Evolutionary conservation across 2,113 vertebrate species (phyloP).

Genomic region (Cepphus grylle): DNA sequence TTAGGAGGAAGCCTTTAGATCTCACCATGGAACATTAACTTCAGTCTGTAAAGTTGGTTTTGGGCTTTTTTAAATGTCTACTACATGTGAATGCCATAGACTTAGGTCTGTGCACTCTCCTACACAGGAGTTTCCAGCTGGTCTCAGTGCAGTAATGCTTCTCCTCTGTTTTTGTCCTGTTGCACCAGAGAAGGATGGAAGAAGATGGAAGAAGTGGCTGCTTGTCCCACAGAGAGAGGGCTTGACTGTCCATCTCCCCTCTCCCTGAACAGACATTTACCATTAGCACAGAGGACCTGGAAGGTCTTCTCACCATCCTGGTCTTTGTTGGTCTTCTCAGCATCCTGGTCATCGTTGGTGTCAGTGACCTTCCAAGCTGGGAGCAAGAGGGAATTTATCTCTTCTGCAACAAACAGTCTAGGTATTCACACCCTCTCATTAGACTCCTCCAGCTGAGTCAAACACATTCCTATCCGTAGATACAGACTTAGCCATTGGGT

Average conservation of each 20-base stretch:
- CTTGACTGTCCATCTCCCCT: not conserved
- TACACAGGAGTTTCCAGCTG: not conserved
- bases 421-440: not conserved
- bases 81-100: not conserved
- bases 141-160: not conserved
- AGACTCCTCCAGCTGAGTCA: not conserved
- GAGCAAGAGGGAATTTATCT: not conserved
- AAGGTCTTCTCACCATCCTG: not conserved
- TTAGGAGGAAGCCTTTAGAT: not conserved
- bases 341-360: not conserved
- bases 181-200: not conserved
- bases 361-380: not conserved
- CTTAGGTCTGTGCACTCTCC: not conserved
- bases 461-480: not conserved
- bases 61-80: not conserved
- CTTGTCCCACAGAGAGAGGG: not conserved
- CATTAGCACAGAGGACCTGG: not conserved
- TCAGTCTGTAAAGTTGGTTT: not conserved
- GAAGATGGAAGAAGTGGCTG: not conserved
- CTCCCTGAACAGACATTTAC: not conserved
- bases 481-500: not conserved
- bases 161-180: not conserved
- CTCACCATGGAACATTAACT: not conserved
- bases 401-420: not conserved
- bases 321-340: not conserved